Evolutionary conservation across 2,113 vertebrate genomes (phyloP).

Genomic region (Chauna torquata): DNA sequence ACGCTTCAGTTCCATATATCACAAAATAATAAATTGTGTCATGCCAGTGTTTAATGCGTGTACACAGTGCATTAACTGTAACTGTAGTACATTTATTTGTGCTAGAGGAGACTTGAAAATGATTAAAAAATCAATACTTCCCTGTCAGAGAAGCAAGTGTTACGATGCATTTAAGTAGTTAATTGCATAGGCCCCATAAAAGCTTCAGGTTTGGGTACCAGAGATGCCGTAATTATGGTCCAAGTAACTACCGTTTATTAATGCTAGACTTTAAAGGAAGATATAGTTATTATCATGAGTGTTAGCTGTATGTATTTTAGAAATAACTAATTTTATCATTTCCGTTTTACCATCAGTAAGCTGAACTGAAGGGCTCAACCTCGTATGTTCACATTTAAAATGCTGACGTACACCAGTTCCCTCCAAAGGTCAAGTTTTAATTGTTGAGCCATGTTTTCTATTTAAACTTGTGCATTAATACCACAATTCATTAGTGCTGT

Average conservation of each 20-base stretch:
- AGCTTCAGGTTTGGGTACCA: constrained; percentile 79
- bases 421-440: constrained; percentile 47
- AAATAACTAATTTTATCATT: constrained; percentile 21
- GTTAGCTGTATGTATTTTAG: background rate
- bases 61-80: constrained; percentile 88
- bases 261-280: constrained; percentile 53
- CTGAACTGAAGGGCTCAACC: constrained; percentile 8
- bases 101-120: constrained; percentile 88
- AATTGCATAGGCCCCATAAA: constrained; percentile 85
- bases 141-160: constrained; percentile 86
- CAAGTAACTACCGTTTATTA: constrained; percentile 64
- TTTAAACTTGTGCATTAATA: constrained; percentile 56
- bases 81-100: constrained; percentile 89
- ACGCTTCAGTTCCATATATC: constrained; percentile 70
- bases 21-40: constrained; percentile 81
- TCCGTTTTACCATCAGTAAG: background rate
- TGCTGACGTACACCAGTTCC: background rate
- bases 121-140: constrained; percentile 93
- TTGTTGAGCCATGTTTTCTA: constrained; percentile 62
- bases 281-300: background rate
- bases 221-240: constrained; percentile 74
- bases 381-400: background rate
- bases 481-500: constrained; percentile 46
- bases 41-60: constrained; percentile 76
- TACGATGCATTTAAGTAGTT: constrained; percentile 86